These are phyloP conservation scores for Apodemus speciosus DNA, from an alignment of 2,113 vertebrate genomes.

Conservation along the genomic window DNA sequence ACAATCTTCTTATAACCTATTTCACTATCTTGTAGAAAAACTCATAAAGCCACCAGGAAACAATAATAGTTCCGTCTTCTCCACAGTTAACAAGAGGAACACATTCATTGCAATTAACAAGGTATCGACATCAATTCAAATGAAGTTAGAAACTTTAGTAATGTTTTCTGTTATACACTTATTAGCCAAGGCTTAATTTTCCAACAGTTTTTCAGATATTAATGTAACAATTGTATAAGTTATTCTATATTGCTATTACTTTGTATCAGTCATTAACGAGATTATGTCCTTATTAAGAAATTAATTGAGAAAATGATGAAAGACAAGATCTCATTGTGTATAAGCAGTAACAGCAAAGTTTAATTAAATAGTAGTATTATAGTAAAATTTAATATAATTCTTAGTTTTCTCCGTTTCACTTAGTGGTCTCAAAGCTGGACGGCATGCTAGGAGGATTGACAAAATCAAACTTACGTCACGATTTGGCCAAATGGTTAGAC, in stretches of 20 bases:
- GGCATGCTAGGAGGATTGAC: background rate
- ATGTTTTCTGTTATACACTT: background rate
- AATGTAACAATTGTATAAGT: background rate
- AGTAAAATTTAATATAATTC: background rate
- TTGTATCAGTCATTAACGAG: background rate
- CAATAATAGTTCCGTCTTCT: background rate
- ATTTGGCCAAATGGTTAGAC: background rate
- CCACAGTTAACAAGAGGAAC: background rate
- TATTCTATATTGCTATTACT: background rate
- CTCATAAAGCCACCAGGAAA: background rate
- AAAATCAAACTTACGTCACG: background rate
- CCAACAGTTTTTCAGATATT: background rate
- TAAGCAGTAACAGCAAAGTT: background rate
- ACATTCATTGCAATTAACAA: background rate
- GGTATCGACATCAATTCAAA: background rate
- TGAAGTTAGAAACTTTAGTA: background rate
- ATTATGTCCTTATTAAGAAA: background rate
- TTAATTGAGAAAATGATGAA: background rate
- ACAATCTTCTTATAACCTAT: background rate
- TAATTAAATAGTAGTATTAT: background rate
- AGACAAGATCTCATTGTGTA: background rate
- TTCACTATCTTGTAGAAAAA: background rate
- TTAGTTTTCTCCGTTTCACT: background rate
- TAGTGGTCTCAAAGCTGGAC: background rate
- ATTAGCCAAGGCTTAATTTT: background rate